Base-by-base conservation (phyloP, 2,888 invertebrate species). In the Saturnia pavonia region DNA sequence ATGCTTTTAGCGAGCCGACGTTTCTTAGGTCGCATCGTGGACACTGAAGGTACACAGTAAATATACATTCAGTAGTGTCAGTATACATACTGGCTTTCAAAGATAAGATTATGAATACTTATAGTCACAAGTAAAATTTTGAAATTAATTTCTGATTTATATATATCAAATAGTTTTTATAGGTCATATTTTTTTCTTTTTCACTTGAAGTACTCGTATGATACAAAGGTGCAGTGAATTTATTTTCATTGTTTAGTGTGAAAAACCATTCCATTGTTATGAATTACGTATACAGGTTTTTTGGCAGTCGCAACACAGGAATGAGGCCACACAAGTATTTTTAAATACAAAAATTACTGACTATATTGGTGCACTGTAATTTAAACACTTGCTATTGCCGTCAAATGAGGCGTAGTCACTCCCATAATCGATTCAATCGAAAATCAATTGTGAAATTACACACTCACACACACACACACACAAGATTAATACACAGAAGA, bases 1-100 rank as follows among this genome's bases (percentile, higher is more conserved):
- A 86, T 82, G 88, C 88, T 88, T 85, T 88, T 85, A 88, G 80
- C 77, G 72, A 72, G 72, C 76, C 78, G 76, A 73, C 74, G 72
- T 76, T 72, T 71, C 72, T 57, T 25, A 57, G 57, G 73, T 70
- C 57, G 67, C 71, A 71, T 73, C 65, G 70, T 34, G 43, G 67
- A 40, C 42, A 43, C 34, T 27, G 43, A 6, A 9, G 43, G 43
- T 34, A 19, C 70, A 67, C 40, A 48, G 66, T 34, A 57, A 45
- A 27, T 43, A 67, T 68, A 8, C 48, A 12, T 63, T 40, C 42
- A 16, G 51, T 57, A 25, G 1, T n/a, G 7, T 4, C 22, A 22
- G 54, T 22, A 54, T 3, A 48, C 19, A 48, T 2, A 48, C 48
- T 51, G 51, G n/a, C 19, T 1, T 16, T 51, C n/a, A n/a, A n/a